Conservation (phyloP, 2,888 invertebrate genomes). For the Smittia aterrima region DNA sequence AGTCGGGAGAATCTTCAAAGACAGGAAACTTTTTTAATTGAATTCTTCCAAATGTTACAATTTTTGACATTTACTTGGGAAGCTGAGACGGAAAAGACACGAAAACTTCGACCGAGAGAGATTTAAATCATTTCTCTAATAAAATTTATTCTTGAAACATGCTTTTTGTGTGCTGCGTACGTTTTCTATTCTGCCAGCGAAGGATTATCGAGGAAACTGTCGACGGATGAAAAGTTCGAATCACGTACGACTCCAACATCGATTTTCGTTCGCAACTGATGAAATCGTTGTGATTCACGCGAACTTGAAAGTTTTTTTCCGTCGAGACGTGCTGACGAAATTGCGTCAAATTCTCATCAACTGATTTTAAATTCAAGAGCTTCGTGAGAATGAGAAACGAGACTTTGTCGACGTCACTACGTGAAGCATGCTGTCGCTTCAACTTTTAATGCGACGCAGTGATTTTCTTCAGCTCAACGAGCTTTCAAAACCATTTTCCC, state of each 20-base stretch:
- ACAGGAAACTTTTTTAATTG: slow-evolving; percentile 39
- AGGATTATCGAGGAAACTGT: slow-evolving; percentile 4
- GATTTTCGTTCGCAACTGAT: slow-evolving; percentile 2
- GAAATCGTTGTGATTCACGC: too few species aligned
- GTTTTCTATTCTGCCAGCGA: slow-evolving; percentile 33
- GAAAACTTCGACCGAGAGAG: neutral
- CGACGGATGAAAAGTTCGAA: neutral
- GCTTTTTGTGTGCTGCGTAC: slow-evolving; percentile 34
- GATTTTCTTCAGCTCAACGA: too few species aligned
- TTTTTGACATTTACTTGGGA: slow-evolving; percentile 36
- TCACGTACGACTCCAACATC: slow-evolving; percentile 39
- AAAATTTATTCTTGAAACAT: slow-evolving; percentile 38
- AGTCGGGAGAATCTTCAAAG: slow-evolving; percentile 22
- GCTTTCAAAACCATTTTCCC: too few species aligned
- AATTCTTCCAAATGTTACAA: slow-evolving; percentile 40
- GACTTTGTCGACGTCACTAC: too few species aligned
- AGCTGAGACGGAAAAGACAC: neutral
- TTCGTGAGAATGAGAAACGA: too few species aligned
- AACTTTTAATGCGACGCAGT: too few species aligned
- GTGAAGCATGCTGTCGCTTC: too few species aligned
- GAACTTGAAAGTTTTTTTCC: too few species aligned
- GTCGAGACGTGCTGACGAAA: too few species aligned
- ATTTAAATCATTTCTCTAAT: slow-evolving; percentile 39
- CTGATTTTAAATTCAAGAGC: too few species aligned
- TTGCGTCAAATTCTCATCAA: too few species aligned